These are phyloP conservation scores for Platanista minor DNA, from an alignment of 2,113 vertebrate genomes.

Conservation along the genomic window DNA sequence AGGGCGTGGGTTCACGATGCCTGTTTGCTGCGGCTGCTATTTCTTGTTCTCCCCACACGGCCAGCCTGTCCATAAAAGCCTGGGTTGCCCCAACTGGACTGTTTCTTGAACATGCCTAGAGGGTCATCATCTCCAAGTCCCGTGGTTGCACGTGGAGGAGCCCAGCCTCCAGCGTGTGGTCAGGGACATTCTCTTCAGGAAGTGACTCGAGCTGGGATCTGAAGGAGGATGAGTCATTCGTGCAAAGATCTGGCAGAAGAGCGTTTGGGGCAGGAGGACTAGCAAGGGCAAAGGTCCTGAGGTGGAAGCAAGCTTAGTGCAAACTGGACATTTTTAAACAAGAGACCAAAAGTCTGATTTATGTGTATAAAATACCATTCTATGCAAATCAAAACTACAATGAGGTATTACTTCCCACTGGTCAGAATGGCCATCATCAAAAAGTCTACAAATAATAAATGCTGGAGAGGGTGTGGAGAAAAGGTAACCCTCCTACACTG, in stretches of 20 bases:
- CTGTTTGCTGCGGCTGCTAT: rapidly evolving
- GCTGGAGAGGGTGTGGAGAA: no score
- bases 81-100: background rate
- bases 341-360: background rate
- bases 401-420: background rate
- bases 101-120: rapidly evolving
- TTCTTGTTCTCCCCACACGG: background rate
- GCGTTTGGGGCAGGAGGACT: background rate
- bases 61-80: rapidly evolving
- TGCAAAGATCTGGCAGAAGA: background rate
- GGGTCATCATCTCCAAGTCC: background rate
- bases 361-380: background rate
- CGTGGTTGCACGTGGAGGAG: rapidly evolving
- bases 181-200: background rate
- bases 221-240: background rate
- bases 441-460: background rate
- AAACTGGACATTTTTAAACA: background rate
- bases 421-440: background rate
- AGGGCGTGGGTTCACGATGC: rapidly evolving
- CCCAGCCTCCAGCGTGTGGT: background rate
- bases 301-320: background rate
- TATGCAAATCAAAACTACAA: background rate
- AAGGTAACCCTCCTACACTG: no score
- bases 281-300: background rate
- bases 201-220: background rate